phyloP scores from a whole-genome alignment of 2,797 vertebrate genomes.

The Platyrinchus mystaceus region DNA sequence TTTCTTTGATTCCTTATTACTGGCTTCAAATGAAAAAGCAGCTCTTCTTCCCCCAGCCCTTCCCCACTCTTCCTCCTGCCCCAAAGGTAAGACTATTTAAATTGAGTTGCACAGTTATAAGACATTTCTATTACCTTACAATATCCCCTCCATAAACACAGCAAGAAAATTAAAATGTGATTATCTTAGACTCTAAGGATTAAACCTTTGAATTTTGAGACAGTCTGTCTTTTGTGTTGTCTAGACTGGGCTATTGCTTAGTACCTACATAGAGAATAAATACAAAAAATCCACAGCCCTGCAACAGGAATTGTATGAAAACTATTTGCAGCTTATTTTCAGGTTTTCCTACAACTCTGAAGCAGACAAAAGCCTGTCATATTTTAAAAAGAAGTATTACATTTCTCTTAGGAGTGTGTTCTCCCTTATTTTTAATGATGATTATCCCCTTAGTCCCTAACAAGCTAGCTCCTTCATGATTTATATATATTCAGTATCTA shows the following conservation, averaged over 20 bases:
- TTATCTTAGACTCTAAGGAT: background rate
- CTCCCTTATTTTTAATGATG: background rate
- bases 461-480: background rate
- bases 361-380: background rate
- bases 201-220: background rate
- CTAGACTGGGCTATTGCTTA: rapidly evolving
- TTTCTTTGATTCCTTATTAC: background rate
- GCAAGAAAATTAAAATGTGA: background rate
- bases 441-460: background rate
- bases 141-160: background rate
- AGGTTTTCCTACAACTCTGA: background rate
- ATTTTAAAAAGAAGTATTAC: background rate
- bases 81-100: background rate
- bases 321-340: background rate
- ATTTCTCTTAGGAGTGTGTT: background rate
- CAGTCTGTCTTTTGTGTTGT: background rate
- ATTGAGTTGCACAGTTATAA: background rate
- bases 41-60: background rate
- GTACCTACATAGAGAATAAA: background rate
- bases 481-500: background rate
- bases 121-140: background rate
- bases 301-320: background rate
- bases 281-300: rapidly evolving
- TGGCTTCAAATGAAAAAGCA: background rate
- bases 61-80: background rate